Base-by-base conservation (phyloP, 2,113 vertebrate species). In the Ellobius talpinus region DNA sequence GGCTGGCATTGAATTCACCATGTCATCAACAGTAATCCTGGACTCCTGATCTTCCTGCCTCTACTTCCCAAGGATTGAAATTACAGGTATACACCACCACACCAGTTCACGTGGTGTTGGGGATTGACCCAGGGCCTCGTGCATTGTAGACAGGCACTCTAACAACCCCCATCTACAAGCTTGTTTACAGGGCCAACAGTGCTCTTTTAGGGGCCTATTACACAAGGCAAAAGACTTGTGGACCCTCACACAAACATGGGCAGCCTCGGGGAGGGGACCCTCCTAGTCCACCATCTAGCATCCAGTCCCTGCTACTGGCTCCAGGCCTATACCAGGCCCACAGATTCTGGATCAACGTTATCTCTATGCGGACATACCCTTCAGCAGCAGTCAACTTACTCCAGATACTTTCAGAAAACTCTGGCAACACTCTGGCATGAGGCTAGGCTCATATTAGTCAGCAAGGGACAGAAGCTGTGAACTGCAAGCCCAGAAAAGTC, bases 401-500 rank as follows among this genome's bases (percentile, higher is more conserved):
- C 52, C 66, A n/a, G 47, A 63, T 26, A n/a, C 9, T 55, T 61
- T 91, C 84, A 90, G 55, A 58, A 87, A 88, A 65, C 8, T 31
- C 29, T 0, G 3, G 0, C 10, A 29, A 66, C 58, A 26, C 1
- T 26, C 65, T 23, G 82, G 86, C 91, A 87, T 2, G 47, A 6
- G 52, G 65, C 63, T 65, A 39, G 95, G 73, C 74, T 91, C 6
- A 0, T 23, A 14, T 42, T 50, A 55, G 76, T 86, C 78, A 94
- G 61, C 52, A 77, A 73, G 95, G 89, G 6, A 94, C 36, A 42
- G 55, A 66, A 9, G n/a, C 2, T 21, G 90, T 63, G 45, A 74
- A 72, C 87, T 90, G 95, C 61, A 96, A 90, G 95, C 5, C 66
- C 73, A 93, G 52, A 90, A 77, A 95, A 87, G 10, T 85, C 89